Base-by-base conservation (phyloP, 2,888 invertebrate genomes). In the Piscicola geometra region DNA sequence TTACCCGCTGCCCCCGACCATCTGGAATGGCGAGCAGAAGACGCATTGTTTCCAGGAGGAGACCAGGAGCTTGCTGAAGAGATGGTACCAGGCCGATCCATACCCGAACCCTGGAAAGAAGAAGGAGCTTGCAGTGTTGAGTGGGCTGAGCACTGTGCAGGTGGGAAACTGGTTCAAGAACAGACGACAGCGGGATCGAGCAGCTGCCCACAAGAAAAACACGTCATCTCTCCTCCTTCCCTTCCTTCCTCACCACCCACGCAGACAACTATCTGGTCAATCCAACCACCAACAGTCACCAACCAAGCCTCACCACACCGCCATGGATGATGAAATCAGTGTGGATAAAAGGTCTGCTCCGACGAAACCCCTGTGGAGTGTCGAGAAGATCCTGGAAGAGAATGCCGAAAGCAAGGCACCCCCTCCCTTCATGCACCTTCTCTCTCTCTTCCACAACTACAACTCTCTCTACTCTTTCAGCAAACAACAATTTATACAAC, bases 21-120 rank as follows among this genome's bases (percentile, higher is more conserved):
- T 94, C 81, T 94, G 94, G 94, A 94, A 94, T 86, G 94, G 94
- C 69, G 94, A 95, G 84, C 94, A 94, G 86, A 95, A 94, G 87
- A 94, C 93, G 21, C 94, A 95, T 85, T 95, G 94, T 86, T 95
- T 94, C 87, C 95, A 95, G 82, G 88, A 99, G 87, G 88, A 96
- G 80, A 98, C 99, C 84, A 88, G 98, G 81, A 93, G 94, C 82
- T 88, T 97, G 81, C 89, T 99, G 80, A 88, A 98, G 78, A 98
- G 99, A 88, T 98, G 97, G 95, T 99, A 99, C 79, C 80, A 83
- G 2, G 84, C 84, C 76, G 84, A 94, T 94, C 87, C 94, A 93
- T 98, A 98, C 87, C 98, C 98, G 0, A 94, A 94, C 87, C 94
- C 94, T 56, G 92, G 92, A 79, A 94, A 94, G 88, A 94, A 94